Percentiles rank a stretch among this genome's conserved stretches.
Conservation (phyloP, 1,140 invertebrate species). For the Telenomus remus region DNA sequence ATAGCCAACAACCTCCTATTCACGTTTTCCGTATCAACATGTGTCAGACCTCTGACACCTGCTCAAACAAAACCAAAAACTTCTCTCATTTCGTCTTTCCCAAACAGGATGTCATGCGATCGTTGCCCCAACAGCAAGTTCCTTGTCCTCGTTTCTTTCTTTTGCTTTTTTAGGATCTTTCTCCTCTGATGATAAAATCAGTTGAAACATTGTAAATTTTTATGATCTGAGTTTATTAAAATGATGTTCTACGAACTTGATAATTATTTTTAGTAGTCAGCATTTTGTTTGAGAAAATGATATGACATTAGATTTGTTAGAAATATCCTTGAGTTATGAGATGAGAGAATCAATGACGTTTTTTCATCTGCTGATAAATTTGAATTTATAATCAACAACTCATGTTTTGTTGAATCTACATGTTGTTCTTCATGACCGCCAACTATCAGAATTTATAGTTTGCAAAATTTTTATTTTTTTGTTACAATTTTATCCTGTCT, state of each 20-base stretch:
- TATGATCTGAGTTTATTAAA: no score
- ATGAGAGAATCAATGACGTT: neutral
- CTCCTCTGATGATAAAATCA: neutral
- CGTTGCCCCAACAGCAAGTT: conserved; percentile 17
- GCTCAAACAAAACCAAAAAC: conserved; percentile 61
- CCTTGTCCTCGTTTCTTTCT: conserved; percentile 6
- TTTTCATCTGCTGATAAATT: neutral
- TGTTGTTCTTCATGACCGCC: neutral
- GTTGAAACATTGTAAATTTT: neutral
- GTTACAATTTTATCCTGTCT: no score
- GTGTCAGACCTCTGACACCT: conserved; percentile 52
- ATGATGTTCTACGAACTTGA: no score
- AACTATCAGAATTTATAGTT: no score
- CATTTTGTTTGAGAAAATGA: no score
- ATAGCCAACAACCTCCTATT: conserved; percentile 39
- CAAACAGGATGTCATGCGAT: conserved; percentile 32
- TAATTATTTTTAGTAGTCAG: no score
- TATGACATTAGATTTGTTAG: neutral
- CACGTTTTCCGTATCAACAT: conserved; percentile 57
- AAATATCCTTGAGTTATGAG: neutral
- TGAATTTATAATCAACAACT: neutral
- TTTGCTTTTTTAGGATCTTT: neutral
- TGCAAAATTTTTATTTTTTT: no score
- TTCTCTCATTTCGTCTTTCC: conserved; percentile 46
- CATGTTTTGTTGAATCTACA: neutral